Conservation (phyloP, 2,113 vertebrate species). For the Condylura cristata region DNA sequence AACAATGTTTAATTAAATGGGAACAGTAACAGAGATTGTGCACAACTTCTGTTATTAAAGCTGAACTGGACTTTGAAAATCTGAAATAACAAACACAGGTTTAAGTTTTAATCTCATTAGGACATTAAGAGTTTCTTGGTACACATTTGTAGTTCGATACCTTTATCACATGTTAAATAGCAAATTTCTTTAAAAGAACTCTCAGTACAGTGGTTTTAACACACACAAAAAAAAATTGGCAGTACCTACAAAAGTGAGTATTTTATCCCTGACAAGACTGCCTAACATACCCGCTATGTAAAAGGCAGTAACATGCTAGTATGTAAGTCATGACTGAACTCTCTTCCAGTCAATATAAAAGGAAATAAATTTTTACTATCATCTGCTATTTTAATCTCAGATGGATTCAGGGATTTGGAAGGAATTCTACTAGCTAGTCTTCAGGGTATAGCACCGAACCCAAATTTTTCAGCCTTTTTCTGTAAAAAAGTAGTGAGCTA, state of each 20-base stretch:
- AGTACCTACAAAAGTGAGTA: too few species aligned
- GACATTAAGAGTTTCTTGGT: neutral
- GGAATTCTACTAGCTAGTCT: neutral
- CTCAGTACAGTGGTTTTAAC: neutral
- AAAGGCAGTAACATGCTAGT: neutral
- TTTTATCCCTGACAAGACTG: neutral
- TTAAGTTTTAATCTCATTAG: neutral
- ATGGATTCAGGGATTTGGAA: neutral
- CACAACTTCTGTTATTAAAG: neutral
- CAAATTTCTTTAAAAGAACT: too few species aligned
- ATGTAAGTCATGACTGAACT: neutral
- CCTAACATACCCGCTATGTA: slow-evolving; percentile 12
- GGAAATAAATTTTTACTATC: neutral
- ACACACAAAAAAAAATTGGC: neutral
- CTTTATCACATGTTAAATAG: too few species aligned
- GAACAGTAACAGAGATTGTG: neutral
- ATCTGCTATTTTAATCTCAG: slow-evolving; percentile 22
- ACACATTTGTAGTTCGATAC: too few species aligned
- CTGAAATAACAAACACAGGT: neutral
- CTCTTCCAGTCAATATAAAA: slow-evolving; percentile 2
- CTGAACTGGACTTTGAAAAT: slow-evolving; percentile 46
- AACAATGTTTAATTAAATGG: slow-evolving; percentile 28
- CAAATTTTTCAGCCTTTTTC: neutral
- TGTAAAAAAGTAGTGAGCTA: neutral
- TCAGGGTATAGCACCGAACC: neutral